Evolutionary conservation across 2,797 vertebrate species (phyloP), one percentile per base, ranked within the genome.

Genomic region (Erithacus rubecula): DNA sequence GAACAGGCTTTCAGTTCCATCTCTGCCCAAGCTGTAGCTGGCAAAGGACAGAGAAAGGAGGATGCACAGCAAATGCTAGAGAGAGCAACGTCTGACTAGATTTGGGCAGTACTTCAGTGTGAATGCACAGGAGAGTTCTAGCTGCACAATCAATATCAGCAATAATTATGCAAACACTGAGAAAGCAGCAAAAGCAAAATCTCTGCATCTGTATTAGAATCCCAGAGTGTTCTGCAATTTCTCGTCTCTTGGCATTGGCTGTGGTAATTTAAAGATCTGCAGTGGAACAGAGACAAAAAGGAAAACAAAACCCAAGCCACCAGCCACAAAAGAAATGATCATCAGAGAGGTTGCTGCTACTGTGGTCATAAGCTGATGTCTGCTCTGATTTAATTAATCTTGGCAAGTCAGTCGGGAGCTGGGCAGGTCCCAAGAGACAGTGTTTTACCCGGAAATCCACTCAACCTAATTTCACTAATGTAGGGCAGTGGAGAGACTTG

Each of bases 391-490:
- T 98, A 98, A 98, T 98, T 97, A 97, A 97, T 97, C 97, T 96
- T 98, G 97, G 97, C 97, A 98, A 98, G 96, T 96, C 95, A 97
- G 94, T 95, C 5, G 2, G 96, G 95, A 98, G 94, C 97, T 97
- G 96, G 97, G 97, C 96, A 97, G 91, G 96, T 97, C 98, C 97
- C 98, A 97, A 97, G 97, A 98, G 98, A 95, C 95, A 96, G 94
- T 96, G 89, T 97, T 98, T 97, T 98, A 97, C 97, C 97, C 94
- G 84, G 98, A 98, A 98, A 98, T 97, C 97, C 97, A 98, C 97
- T 98, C 98, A 98, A 97, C 97, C 96, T 98, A 98, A 98, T 98
- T 98, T 98, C 97, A 96, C 96, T 97, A 98, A 98, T 98, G 97
- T 95, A 97, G 94, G 97, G 96, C 96, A 97, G 91, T 93, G 91